phyloP scores from a whole-genome alignment of 2,113 vertebrate species.

The Synchiropus splendidus region DNA sequence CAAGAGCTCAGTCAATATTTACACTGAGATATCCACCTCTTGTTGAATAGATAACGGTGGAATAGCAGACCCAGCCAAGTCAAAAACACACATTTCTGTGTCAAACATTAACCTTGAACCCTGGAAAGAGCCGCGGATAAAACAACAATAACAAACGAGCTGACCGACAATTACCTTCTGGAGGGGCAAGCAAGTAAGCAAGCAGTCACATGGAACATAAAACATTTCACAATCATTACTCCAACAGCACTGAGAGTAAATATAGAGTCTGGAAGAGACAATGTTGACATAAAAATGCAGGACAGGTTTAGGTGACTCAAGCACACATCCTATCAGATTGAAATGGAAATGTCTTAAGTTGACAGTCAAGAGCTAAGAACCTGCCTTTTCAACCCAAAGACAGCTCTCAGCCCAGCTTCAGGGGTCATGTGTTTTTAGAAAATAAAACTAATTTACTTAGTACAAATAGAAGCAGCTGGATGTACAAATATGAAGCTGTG shows the following conservation, averaged over 20 bases:
- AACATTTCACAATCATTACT: constrained; percentile 39
- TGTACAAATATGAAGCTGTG: too few species aligned
- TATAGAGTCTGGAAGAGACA: too few species aligned
- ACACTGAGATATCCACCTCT: constrained; percentile 19
- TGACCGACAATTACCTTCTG: constrained; percentile 26
- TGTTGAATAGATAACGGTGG: constrained; percentile 27
- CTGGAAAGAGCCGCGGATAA: constrained; percentile 1
- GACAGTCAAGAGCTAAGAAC: too few species aligned
- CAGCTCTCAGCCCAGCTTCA: too few species aligned
- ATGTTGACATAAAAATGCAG: background rate
- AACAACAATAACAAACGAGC: constrained; percentile 12
- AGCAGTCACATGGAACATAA: constrained; percentile 12
- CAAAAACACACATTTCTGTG: constrained; percentile 15
- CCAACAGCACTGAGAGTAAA: constrained; percentile 7
- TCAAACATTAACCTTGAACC: constrained; percentile 29
- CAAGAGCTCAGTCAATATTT: constrained; percentile 47
- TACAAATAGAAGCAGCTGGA: too few species aligned
- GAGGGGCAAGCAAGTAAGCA: constrained; percentile 7
- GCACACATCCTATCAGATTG: too few species aligned
- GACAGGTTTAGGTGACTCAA: too few species aligned
- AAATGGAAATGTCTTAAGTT: too few species aligned
- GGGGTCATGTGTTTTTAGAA: too few species aligned
- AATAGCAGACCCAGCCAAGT: constrained; percentile 2
- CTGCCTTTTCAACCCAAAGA: too few species aligned
- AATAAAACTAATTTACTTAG: too few species aligned